phyloP scores from a whole-genome alignment of 2,888 invertebrate species.

The Pollenia amentaria region DNA sequence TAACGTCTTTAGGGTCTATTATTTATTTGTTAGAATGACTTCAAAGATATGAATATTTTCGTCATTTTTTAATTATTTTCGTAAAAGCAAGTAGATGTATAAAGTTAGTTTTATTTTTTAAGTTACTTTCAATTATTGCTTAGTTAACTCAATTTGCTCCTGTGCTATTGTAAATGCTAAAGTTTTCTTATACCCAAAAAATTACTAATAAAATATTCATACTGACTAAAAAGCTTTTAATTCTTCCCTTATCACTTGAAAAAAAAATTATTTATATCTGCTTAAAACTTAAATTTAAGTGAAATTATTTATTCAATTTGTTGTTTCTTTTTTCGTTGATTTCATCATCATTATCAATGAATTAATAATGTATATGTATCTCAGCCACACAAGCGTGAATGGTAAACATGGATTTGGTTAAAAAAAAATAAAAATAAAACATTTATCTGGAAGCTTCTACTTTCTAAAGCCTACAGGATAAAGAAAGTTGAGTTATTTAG shows the following conservation, averaged over 20 bases:
- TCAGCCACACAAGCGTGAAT: conserved; percentile 44
- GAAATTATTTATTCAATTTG: conserved; percentile 18
- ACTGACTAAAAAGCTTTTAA: background rate
- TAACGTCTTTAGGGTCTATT: background rate
- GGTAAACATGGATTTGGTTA: conserved; percentile 32
- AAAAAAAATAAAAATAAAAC: conserved; percentile 3
- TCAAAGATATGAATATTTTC: background rate
- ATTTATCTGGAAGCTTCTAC: conserved; percentile 34
- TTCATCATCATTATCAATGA: conserved; percentile 31
- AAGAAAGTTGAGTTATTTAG: background rate
- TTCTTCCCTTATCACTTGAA: too few relatives aligned
- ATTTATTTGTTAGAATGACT: background rate
- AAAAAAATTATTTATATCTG: too few relatives aligned
- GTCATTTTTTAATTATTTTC: too few relatives aligned
- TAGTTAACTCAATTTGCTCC: too few relatives aligned
- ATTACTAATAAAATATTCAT: background rate
- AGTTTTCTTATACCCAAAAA: background rate
- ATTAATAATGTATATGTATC: conserved; percentile 50
- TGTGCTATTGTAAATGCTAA: background rate
- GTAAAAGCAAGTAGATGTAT: too few relatives aligned
- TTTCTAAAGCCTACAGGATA: background rate
- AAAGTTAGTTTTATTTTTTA: too few relatives aligned
- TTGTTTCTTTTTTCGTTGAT: background rate
- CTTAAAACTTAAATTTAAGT: background rate
- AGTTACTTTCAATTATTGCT: too few relatives aligned